Percentiles rank a stretch among this genome's conserved stretches.
Evolutionary conservation across 2,888 invertebrate species (phyloP).

Genomic region (Galeruca laticollis): DNA sequence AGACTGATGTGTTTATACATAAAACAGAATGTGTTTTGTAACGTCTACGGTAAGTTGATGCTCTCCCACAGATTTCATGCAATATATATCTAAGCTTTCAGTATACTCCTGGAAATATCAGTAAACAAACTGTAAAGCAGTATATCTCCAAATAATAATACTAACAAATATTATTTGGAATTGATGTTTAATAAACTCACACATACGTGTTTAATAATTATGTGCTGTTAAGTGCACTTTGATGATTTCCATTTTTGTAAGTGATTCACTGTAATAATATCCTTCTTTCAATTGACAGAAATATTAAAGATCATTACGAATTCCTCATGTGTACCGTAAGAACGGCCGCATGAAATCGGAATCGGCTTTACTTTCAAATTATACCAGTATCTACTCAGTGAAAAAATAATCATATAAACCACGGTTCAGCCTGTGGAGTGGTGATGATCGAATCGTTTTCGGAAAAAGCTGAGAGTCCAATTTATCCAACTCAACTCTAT

Average conservation of each 20-base stretch:
- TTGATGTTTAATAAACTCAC: no score
- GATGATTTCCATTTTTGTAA: no score
- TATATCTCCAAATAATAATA: neutral
- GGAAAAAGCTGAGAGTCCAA: conserved; percentile 40
- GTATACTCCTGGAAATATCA: conserved; percentile 31
- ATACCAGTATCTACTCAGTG: conserved; percentile 34
- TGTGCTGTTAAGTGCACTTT: no score
- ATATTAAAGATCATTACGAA: conserved; percentile 21
- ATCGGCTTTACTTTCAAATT: conserved; percentile 37
- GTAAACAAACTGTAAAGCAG: conserved; percentile 24
- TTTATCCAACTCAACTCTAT: conserved; percentile 37
- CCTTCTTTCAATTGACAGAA: neutral
- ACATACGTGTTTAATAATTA: no score
- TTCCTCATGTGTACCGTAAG: conserved; percentile 27
- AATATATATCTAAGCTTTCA: conserved; percentile 46
- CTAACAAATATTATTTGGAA: no score
- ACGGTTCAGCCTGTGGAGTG: neutral
- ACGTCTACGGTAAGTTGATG: conserved; percentile 49
- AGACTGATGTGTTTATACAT: conserved; percentile 41
- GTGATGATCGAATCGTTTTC: conserved; percentile 8
- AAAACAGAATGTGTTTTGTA: conserved; percentile 54
- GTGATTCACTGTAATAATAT: no score
- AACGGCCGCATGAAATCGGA: conserved; percentile 11
- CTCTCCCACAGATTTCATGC: conserved; percentile 53
- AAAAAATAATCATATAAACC: conserved; percentile 40